These are phyloP conservation scores for Polypedilum pembai DNA, from an alignment of 1,140 invertebrate genomes.

Conservation along the genomic window DNA sequence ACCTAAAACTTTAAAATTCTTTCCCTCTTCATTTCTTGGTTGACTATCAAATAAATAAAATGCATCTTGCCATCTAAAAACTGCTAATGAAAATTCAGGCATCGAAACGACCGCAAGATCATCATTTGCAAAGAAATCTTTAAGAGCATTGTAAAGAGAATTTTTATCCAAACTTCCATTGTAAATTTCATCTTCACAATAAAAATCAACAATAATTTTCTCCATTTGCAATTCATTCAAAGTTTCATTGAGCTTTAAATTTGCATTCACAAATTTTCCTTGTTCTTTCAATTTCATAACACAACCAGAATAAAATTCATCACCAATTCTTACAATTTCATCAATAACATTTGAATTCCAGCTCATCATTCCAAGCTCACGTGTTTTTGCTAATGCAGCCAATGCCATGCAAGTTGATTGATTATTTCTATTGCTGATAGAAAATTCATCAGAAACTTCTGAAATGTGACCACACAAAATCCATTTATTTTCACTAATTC, in stretches of 20 bases:
- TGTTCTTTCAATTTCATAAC: background rate
- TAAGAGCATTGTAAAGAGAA: background rate
- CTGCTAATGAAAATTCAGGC: background rate
- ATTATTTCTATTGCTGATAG: background rate
- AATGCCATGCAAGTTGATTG: constrained; percentile 15
- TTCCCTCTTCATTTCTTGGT: background rate
- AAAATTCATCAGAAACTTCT: background rate
- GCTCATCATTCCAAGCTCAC: background rate
- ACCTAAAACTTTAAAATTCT: background rate
- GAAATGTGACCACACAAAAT: background rate
- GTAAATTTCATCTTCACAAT: background rate
- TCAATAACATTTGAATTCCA: background rate
- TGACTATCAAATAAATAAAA: constrained; percentile 5
- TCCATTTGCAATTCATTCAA: background rate
- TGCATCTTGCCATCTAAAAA: background rate
- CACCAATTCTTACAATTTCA: constrained; percentile 2
- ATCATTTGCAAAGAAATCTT: background rate
- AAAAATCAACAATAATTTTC: background rate
- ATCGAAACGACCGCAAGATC: background rate
- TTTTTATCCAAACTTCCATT: background rate
- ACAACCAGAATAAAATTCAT: constrained; percentile 21
- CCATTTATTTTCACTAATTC: background rate
- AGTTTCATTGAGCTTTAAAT: background rate
- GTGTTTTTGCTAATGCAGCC: constrained; percentile 11
- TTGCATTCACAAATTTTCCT: background rate